phyloP scores from a whole-genome alignment of 2,888 invertebrate species.

The Gisinianus flammeolus region DNA sequence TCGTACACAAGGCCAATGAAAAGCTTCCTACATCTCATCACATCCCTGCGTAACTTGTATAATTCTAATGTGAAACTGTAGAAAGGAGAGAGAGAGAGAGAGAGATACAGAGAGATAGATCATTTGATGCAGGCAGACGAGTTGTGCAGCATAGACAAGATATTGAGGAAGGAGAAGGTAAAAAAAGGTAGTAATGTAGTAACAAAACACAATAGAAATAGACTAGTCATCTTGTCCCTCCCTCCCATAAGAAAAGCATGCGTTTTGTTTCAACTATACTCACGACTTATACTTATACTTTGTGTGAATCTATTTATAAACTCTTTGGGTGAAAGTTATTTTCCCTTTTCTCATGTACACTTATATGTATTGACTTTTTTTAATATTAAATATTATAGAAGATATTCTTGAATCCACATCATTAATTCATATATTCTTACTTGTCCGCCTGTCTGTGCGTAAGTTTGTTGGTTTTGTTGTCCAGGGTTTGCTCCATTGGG shows the following conservation, averaged over 20 bases:
- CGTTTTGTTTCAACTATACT: background rate
- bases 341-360: constrained; percentile 13
- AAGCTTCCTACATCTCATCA: background rate
- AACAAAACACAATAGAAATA: background rate
- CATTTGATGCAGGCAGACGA: background rate
- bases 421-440: background rate
- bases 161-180: background rate
- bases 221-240: background rate
- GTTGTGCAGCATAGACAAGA: background rate
- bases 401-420: too few relatives aligned
- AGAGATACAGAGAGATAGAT: background rate
- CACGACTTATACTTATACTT: background rate
- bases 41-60: too few relatives aligned
- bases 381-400: background rate
- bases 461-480: too few relatives aligned
- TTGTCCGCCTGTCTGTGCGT: background rate
- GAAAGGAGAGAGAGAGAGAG: background rate
- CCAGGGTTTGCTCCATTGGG: too few relatives aligned
- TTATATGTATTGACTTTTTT: background rate
- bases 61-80: too few relatives aligned
- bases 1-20: background rate
- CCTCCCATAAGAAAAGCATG: background rate
- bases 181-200: background rate
- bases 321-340: constrained; percentile 28
- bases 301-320: constrained; percentile 2